Conservation (phyloP, 2,113 vertebrate species). For the Neolamprologus longior region DNA sequence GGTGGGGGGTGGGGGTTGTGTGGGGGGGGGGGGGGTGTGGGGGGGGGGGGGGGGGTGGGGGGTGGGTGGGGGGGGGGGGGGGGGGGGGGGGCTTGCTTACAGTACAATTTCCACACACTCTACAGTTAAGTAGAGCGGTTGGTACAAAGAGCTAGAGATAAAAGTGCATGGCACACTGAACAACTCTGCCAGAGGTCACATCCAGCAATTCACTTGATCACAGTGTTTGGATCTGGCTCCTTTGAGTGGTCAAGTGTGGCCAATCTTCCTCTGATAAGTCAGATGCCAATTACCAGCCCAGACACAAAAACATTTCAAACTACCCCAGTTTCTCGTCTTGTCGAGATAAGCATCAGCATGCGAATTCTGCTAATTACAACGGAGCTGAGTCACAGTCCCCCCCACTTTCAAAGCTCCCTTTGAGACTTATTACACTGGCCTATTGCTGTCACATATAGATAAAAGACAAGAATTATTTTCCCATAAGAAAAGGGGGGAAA, state of each 20-base stretch:
- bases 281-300: conserved; percentile 40
- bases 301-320: conserved; percentile 51
- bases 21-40: no score
- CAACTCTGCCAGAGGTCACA: neutral
- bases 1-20: no score
- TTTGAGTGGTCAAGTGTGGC: conserved; percentile 39
- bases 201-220: neutral
- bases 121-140: neutral
- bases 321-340: conserved; percentile 15
- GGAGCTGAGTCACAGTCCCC: conserved; percentile 6
- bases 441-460: neutral
- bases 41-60: neutral
- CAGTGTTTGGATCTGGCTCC: neutral
- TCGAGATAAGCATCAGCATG: conserved; percentile 54
- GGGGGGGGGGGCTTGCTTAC: neutral
- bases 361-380: conserved; percentile 44
- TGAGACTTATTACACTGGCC: neutral
- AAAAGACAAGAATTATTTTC: neutral
- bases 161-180: neutral
- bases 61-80: no score
- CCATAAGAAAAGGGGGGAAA: neutral
- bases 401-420: neutral
- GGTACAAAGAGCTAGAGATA: neutral
- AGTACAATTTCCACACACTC: neutral
- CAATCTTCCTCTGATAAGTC: conserved; percentile 30